A percentile compares a stretch with the other conserved stretches of the same genome.
Evolutionary conservation across 2,888 invertebrate species (phyloP).

Genomic region (Teinopalpus imperialis): DNA sequence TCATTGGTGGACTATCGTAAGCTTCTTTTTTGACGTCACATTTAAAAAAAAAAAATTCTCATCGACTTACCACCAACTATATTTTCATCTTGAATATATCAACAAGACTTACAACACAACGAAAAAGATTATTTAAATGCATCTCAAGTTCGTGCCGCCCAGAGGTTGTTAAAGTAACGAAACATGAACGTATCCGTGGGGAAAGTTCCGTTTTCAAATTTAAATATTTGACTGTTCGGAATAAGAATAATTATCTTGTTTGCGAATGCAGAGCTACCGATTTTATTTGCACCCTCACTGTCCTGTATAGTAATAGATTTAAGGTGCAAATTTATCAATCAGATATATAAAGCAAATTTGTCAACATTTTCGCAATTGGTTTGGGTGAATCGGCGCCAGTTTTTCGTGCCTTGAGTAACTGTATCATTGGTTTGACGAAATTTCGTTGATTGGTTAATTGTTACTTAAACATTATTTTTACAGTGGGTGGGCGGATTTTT

Average conservation of each 20-base stretch:
- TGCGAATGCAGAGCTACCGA: conserved; percentile 44
- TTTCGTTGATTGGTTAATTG: conserved; percentile 74
- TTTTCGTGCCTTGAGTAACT: conserved; percentile 61
- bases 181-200: conserved; percentile 51
- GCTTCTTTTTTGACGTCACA: too few species aligned
- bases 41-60: too few species aligned
- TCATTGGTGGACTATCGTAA: too few species aligned
- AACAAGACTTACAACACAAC: conserved; percentile 9
- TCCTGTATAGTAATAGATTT: conserved; percentile 25
- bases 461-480: conserved; percentile 40
- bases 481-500: conserved; percentile 53
- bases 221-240: conserved; percentile 70
- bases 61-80: too few species aligned
- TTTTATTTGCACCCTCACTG: conserved; percentile 24
- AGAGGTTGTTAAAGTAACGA: conserved; percentile 42
- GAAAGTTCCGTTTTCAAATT: conserved; percentile 55
- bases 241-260: conserved; percentile 69
- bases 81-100: too few species aligned
- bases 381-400: conserved; percentile 52
- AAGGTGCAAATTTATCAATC: neutral
- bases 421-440: conserved; percentile 70
- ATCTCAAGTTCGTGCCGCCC: conserved; percentile 25
- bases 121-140: conserved; percentile 23
- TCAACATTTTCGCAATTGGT: conserved; percentile 41
- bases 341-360: conserved; percentile 25